A percentile compares a stretch with the other conserved stretches of the same genome.
phyloP scores from a whole-genome alignment of 2,888 invertebrate species.

The Tenthredo scrophulariae region DNA sequence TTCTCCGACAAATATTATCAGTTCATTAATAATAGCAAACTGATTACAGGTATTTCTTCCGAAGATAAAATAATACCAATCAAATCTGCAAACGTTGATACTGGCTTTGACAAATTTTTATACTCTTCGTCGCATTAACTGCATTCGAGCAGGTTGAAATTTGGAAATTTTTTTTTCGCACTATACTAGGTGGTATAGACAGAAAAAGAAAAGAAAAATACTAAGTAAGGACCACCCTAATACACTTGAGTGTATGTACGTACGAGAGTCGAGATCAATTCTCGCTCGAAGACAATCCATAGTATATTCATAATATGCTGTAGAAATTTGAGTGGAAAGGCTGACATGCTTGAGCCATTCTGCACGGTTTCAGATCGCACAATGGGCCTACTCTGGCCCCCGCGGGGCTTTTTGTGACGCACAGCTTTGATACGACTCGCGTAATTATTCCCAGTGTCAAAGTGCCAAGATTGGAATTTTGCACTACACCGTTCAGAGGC shows the following conservation, averaged over 20 bases:
- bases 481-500: not conserved
- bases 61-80: too few relatives aligned
- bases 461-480: constrained; percentile 46
- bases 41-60: too few relatives aligned
- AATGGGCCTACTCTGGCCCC: constrained; percentile 10
- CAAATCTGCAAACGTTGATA: too few relatives aligned
- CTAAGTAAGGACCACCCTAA: not conserved
- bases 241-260: not conserved
- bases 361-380: constrained; percentile 22
- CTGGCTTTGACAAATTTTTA: too few relatives aligned
- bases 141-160: too few relatives aligned
- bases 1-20: too few relatives aligned
- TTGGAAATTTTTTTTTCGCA: not conserved
- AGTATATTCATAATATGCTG: not conserved
- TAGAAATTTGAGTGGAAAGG: not conserved
- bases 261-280: not conserved
- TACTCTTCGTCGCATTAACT: too few relatives aligned
- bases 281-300: not conserved
- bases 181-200: too few relatives aligned
- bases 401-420: constrained; percentile 25
- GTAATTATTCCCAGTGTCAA: constrained; percentile 50
- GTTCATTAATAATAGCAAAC: too few relatives aligned
- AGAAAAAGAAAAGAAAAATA: not conserved
- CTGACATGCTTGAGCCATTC: constrained; percentile 12
- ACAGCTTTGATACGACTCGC: constrained; percentile 9